phyloP scores from a whole-genome alignment of 2,113 vertebrate genomes.

The Cyanoderma ruficeps region DNA sequence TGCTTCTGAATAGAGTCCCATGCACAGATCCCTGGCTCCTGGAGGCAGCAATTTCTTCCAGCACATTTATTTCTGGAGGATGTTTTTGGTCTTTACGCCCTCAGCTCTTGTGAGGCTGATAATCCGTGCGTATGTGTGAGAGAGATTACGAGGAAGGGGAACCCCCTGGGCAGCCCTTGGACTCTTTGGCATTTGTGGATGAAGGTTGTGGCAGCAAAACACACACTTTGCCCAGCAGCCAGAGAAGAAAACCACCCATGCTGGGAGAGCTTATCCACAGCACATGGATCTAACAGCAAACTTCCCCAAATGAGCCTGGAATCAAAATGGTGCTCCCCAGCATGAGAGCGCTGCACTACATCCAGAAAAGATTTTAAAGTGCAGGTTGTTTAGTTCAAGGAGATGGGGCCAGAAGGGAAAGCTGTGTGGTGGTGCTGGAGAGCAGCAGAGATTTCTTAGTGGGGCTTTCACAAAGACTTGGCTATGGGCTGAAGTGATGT shows the following conservation, averaged over 20 bases:
- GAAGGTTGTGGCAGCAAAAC: conserved; percentile 38
- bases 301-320: neutral
- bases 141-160: conserved; percentile 18
- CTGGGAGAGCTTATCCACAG: neutral
- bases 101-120: conserved; percentile 15
- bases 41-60: conserved; percentile 2
- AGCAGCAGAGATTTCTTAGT: neutral
- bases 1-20: neutral
- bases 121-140: neutral
- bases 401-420: neutral
- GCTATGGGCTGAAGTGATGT: neutral
- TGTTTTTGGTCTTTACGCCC: neutral
- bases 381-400: neutral
- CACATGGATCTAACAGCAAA: neutral
- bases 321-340: neutral
- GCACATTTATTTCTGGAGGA: conserved; percentile 3
- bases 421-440: neutral
- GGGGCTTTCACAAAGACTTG: neutral
- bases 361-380: neutral
- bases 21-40: neutral
- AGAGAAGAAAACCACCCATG: neutral
- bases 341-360: neutral
- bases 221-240: neutral
- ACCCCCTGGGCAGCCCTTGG: conserved; percentile 2
- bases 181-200: neutral